These are phyloP conservation scores for Oreochromis grahami DNA, from an alignment of 2,797 vertebrate species.

Conservation along the genomic window DNA sequence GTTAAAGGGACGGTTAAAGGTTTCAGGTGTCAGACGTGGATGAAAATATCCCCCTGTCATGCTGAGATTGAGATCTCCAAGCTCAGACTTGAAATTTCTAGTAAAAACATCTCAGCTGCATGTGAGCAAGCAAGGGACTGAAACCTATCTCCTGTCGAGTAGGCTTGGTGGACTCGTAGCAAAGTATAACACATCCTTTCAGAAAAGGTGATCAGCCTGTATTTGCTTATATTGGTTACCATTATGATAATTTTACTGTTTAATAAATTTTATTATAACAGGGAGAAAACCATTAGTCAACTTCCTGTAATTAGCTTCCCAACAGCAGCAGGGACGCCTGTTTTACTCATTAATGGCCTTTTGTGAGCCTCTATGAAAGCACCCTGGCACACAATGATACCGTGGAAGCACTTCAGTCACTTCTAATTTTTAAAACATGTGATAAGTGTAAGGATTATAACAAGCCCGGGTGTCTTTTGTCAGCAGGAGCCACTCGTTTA, in stretches of 20 bases:
- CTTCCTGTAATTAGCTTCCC: background rate
- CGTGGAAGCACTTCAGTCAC: background rate
- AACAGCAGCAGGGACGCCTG: background rate
- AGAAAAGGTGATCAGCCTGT: background rate
- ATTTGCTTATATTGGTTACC: background rate
- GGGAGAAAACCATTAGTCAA: background rate
- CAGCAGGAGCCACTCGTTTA: background rate
- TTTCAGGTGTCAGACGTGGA: background rate
- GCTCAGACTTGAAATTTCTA: background rate
- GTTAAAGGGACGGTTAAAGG: slow-evolving; percentile 5
- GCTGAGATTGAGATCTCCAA: background rate
- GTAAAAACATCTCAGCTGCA: background rate
- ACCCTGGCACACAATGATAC: background rate
- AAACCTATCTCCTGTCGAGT: background rate
- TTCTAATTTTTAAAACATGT: background rate
- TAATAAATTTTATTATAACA: background rate
- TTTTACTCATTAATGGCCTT: background rate
- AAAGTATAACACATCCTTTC: background rate
- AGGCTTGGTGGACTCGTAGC: background rate
- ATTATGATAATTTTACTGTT: background rate
- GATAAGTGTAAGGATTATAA: background rate
- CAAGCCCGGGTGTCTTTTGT: background rate
- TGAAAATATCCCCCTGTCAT: background rate
- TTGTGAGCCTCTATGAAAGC: background rate
- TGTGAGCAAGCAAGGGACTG: background rate